Conservation (phyloP, 2,797 vertebrate species). For the Epinephelus malabaricus region DNA sequence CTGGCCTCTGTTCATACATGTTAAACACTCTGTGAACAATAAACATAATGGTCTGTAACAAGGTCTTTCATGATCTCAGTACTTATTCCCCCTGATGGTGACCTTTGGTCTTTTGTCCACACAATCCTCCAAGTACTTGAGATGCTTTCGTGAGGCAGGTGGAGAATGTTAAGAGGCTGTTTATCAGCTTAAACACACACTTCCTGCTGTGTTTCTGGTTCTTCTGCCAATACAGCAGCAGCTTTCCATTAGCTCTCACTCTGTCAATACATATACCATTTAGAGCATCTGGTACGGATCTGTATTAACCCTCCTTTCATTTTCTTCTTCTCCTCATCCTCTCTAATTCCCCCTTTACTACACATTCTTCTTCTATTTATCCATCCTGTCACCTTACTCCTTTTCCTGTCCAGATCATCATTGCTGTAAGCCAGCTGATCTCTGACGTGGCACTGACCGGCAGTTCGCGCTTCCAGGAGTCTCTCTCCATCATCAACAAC, state of each 20-base stretch:
- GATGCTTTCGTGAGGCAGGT: not conserved
- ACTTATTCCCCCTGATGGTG: too few species aligned
- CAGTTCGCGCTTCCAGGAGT: constrained; percentile 97
- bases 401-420: constrained; percentile 90
- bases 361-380: fast-evolving
- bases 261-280: not conserved
- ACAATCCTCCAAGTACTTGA: not conserved
- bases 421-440: constrained; percentile 97
- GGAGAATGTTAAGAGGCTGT: constrained; percentile 13
- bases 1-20: not conserved
- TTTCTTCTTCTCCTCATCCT: not conserved
- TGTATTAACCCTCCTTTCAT: not conserved
- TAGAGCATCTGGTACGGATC: not conserved
- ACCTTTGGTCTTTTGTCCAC: not conserved
- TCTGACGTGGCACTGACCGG: constrained; percentile 95
- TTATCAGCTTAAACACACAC: constrained; percentile 29
- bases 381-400: not conserved
- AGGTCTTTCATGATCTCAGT: not conserved
- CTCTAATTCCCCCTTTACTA: too few species aligned
- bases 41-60: not conserved
- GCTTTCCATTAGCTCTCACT: constrained; percentile 17
- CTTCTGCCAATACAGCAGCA: not conserved
- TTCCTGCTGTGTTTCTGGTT: not conserved
- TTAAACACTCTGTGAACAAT: not conserved
- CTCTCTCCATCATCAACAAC: constrained; percentile 98